Conservation (phyloP, 2,888 invertebrate species). For the Tenthredo scrophulariae region DNA sequence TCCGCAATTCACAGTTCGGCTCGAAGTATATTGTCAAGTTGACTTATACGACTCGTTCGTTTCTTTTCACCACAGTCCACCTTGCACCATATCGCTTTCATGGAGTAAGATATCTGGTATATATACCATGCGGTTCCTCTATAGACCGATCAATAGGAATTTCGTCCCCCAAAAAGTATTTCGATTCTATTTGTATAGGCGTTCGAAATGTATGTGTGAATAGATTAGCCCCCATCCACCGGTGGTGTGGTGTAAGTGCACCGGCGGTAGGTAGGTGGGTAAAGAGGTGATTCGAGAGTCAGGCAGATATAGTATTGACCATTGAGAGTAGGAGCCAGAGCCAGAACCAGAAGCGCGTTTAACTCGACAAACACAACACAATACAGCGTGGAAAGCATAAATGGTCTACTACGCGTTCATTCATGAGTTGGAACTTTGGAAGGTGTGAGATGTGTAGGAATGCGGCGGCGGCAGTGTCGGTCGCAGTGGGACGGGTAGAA, state of each 20-base stretch:
- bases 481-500: constrained; percentile 43
- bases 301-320: constrained; percentile 44
- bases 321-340: constrained; percentile 4
- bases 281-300: constrained; percentile 2
- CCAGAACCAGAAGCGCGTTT: constrained; percentile 67
- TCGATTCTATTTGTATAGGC: not conserved
- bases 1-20: not conserved
- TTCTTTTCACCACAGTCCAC: not conserved
- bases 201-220: not conserved
- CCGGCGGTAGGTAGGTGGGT: not conserved
- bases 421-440: constrained; percentile 68
- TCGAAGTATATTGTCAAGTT: not conserved
- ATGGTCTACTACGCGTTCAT: constrained; percentile 69
- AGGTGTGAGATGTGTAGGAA: constrained; percentile 63
- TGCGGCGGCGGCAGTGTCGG: constrained; percentile 30
- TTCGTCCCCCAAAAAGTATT: not conserved
- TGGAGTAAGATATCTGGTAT: not conserved
- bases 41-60: not conserved
- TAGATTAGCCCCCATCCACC: not conserved
- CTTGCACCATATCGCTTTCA: not conserved
- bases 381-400: constrained; percentile 69
- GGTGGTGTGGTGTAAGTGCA: constrained; percentile 10
- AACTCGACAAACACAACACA: constrained; percentile 66
- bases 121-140: not conserved
- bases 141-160: not conserved